A percentile compares a stretch with the other conserved stretches of the same genome.
Conservation (phyloP, 1,140 invertebrate species). For the Drosophila seguyi region DNA sequence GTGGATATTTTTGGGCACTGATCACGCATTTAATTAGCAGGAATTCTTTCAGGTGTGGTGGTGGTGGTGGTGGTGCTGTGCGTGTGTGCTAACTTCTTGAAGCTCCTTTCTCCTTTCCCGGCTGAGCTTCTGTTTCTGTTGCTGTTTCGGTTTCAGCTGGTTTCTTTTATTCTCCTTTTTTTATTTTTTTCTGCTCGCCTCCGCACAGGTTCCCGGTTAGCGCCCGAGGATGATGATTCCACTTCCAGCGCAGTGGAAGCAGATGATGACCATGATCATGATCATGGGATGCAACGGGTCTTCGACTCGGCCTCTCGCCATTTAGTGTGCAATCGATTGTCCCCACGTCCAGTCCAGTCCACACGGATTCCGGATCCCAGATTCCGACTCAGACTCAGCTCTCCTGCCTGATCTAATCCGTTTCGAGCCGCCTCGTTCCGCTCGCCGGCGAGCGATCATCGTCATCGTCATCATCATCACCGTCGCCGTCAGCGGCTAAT, state of each 20-base stretch:
- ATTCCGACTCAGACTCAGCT: conserved; percentile 11
- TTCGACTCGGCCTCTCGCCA: conserved; percentile 54
- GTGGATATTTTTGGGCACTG: conserved; percentile 68
- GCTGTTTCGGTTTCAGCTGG: conserved; percentile 21
- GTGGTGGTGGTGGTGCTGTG: conserved; percentile 4
- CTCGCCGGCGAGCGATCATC: conserved; percentile 6
- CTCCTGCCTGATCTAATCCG: conserved; percentile 40
- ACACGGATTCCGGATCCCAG: conserved; percentile 28
- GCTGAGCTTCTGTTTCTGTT: conserved; percentile 51
- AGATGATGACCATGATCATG: conserved; percentile 28
- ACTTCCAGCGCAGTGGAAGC: conserved; percentile 15
- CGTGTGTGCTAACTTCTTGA: conserved; percentile 22
- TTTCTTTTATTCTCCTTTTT: conserved; percentile 19
- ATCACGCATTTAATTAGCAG: conserved; percentile 81
- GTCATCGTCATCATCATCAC: conserved; percentile 25
- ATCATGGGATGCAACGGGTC: conserved; percentile 59
- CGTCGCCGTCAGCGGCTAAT: conserved; percentile 18
- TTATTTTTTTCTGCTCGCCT: conserved; percentile 29
- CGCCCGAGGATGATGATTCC: conserved; percentile 41
- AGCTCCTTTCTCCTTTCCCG: conserved; percentile 75
- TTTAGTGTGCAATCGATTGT: conserved; percentile 82
- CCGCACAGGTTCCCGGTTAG: conserved; percentile 41
- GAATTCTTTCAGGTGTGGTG: conserved; percentile 52
- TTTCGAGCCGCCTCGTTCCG: conserved; percentile 14
- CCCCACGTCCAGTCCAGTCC: conserved; percentile 77